phyloP scores from a whole-genome alignment of 2,888 invertebrate genomes.

The Tachina lurida region DNA sequence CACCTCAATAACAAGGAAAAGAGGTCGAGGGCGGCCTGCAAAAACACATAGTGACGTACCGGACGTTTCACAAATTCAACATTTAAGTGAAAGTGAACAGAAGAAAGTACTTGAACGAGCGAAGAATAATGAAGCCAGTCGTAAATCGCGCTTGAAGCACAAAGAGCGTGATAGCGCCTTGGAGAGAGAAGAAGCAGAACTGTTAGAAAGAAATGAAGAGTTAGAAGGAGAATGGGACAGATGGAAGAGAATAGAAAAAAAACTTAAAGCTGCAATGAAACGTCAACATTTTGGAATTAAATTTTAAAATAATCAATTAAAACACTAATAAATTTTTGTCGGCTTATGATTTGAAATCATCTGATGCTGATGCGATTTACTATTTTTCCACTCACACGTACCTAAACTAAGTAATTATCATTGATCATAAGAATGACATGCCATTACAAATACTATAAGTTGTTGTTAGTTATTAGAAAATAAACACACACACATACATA shows the following conservation, averaged over 20 bases:
- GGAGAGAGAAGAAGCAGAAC: slow-evolving; percentile 63
- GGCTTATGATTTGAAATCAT: slow-evolving; percentile 22
- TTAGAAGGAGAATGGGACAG: slow-evolving; percentile 39
- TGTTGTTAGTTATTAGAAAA: slow-evolving; percentile 57
- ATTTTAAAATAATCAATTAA: slow-evolving; percentile 30
- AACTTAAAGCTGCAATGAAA: slow-evolving; percentile 67
- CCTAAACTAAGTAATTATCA: slow-evolving; percentile 52
- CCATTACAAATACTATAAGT: slow-evolving; percentile 54
- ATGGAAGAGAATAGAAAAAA: slow-evolving; percentile 49
- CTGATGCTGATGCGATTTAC: not conserved
- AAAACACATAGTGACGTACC: slow-evolving; percentile 81
- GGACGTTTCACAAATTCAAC: slow-evolving; percentile 74
- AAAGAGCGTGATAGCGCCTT: slow-evolving; percentile 78
- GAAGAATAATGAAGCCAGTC: slow-evolving; percentile 81
- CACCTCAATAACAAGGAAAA: slow-evolving; percentile 50
- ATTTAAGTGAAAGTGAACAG: slow-evolving; percentile 75
- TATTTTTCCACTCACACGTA: slow-evolving; percentile 48
- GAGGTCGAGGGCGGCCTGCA: slow-evolving; percentile 79
- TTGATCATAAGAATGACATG: slow-evolving; percentile 42
- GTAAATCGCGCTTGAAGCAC: slow-evolving; percentile 79
- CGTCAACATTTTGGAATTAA: slow-evolving; percentile 51
- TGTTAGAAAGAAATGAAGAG: slow-evolving; percentile 47
- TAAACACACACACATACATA: not conserved
- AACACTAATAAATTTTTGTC: not conserved
- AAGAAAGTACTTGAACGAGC: slow-evolving; percentile 78